Conservation (phyloP, 2,797 vertebrate genomes). For the Gastrophryne carolinensis region DNA sequence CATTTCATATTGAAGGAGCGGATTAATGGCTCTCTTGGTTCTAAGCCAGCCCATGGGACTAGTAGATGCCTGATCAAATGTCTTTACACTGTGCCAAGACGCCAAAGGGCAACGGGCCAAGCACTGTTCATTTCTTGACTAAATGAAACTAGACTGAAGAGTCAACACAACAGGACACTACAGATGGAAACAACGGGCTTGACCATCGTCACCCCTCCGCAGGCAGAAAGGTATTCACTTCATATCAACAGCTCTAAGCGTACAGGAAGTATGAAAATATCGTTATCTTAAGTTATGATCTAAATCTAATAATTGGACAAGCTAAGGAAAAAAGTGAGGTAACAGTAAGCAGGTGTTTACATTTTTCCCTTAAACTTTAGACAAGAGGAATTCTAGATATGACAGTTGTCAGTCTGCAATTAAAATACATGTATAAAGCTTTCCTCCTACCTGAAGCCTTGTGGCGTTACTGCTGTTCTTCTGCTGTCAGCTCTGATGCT, state of each 20-base stretch:
- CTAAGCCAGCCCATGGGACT: slow-evolving; percentile 29
- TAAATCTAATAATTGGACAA: background rate
- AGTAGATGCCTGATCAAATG: slow-evolving; percentile 36
- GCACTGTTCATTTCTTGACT: slow-evolving; percentile 33
- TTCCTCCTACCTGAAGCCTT: too few relatives aligned
- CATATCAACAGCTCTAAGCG: background rate
- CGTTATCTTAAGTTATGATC: too few relatives aligned
- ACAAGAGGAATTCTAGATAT: background rate
- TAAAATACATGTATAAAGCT: too few relatives aligned
- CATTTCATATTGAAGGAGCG: background rate
- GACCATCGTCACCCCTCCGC: background rate
- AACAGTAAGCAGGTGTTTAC: background rate
- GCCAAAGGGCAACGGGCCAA: slow-evolving; percentile 23
- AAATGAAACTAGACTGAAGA: slow-evolving; percentile 24
- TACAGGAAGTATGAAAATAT: background rate
- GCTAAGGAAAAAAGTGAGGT: background rate
- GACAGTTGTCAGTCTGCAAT: too few relatives aligned
- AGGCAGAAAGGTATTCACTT: background rate
- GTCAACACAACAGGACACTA: slow-evolving; percentile 3
- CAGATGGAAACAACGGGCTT: slow-evolving; percentile 8
- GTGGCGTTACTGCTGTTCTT: too few relatives aligned
- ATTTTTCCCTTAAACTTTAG: background rate
- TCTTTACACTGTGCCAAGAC: slow-evolving; percentile 35
- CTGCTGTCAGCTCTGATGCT: too few relatives aligned
- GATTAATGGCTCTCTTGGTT: slow-evolving; percentile 35